Evolutionary conservation across 2,888 invertebrate genomes (phyloP), one percentile per base, ranked within the genome.

Genomic region (Apotomis capreana): DNA sequence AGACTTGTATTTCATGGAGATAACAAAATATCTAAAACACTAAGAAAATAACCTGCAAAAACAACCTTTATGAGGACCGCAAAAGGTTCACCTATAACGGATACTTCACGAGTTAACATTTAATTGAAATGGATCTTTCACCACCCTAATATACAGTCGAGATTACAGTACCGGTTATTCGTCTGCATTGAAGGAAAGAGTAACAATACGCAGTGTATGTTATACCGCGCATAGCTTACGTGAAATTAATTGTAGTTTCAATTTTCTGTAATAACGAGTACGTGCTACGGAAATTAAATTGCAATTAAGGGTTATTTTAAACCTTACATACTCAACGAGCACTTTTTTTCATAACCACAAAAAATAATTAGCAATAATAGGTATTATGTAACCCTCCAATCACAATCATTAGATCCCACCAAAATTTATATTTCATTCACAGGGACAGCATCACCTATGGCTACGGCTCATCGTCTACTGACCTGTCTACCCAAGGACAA

Each of bases 181-280:
- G 83, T 86, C 83, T 81, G 84, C 82, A 82, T 80, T 76, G 79
- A 84, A 84, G 80, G 81, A 84, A 88, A 87, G 83, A 80, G 78
- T 81, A 81, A 79, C 81, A 87, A 88, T 88, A 87, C 84, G 80
- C 82, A 85, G 87, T 86, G 88, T 88, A 40, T 40, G 40, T 40
- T 40, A 40, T 40, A 86, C 86, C 81, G 81, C 89, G 87, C 87
- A 86, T 83, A 86, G 85, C 89, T 90, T 89, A 90, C 87, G 85
- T 83, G 85, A 86, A 90, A 89, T 90, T 89, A 89, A 90, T 65
- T 57, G 65, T 57, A 46, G 65, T 65, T 65, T 46, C 12, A 65
- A 57, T 57, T 65, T 57, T 65, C 65, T 65, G 44, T 65, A 65
- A 55, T 64, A 64, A 55, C 65, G 55, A 57, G 65, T 65, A 65